Conservation (phyloP, 2,113 vertebrate species). For the Prunella fulvescens region DNA sequence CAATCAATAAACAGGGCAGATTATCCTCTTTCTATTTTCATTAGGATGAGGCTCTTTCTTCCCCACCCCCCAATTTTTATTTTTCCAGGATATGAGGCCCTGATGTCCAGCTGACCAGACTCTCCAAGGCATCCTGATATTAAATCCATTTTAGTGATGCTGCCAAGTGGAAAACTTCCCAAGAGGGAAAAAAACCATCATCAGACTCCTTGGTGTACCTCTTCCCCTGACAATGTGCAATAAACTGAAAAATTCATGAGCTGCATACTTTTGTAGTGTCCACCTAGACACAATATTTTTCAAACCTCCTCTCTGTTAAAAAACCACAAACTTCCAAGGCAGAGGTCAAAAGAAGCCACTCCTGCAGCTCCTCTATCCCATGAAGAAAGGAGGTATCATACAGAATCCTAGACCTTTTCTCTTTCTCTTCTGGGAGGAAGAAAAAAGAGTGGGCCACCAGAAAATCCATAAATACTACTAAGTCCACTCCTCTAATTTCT, state of each 20-base stretch:
- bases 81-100: neutral
- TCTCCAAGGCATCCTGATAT: neutral
- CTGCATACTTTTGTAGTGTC: neutral
- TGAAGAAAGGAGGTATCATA: neutral
- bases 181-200: neutral
- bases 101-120: neutral
- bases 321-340: neutral
- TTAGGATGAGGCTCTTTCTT: neutral
- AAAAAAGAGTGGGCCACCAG: neutral
- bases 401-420: neutral
- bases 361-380: neutral
- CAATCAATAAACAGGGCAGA: neutral
- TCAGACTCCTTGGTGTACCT: neutral
- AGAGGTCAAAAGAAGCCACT: neutral
- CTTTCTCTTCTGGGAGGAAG: neutral
- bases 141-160: neutral
- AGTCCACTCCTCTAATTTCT: neutral
- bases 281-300: neutral
- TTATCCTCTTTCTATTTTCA: neutral
- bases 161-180: neutral
- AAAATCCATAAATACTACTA: neutral
- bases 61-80: rapidly evolving
- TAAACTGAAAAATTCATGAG: neutral
- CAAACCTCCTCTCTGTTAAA: neutral
- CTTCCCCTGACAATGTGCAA: neutral